Evolutionary conservation across 2,797 vertebrate species (phyloP).

Genomic region (Mormyrus hasselquistii): DNA sequence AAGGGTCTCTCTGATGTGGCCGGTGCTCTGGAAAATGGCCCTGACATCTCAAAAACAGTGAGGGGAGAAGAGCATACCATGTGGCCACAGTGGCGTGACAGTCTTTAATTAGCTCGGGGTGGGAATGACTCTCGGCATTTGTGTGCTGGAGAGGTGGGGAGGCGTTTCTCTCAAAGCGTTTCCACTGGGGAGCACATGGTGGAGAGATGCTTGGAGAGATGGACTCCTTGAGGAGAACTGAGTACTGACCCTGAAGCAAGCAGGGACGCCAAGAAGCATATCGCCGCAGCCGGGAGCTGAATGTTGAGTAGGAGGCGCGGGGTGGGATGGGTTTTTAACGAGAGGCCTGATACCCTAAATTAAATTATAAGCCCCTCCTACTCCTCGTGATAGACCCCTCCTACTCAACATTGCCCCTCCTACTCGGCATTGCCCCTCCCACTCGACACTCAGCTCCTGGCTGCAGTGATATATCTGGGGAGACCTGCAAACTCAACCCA

Average conservation of each 20-base stretch:
- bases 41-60: slow-evolving; percentile 29
- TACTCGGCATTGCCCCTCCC: not conserved
- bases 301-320: not conserved
- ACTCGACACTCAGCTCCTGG: not conserved
- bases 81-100: not conserved
- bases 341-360: not conserved
- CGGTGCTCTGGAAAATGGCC: not conserved
- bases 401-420: not conserved
- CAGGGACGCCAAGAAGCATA: not conserved
- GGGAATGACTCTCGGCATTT: not conserved
- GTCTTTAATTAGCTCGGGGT: not conserved
- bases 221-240: not conserved
- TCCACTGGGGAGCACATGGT: not conserved
- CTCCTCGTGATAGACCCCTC: not conserved
- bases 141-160: not conserved
- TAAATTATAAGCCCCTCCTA: not conserved
- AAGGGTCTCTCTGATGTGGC: slow-evolving; percentile 36
- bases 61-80: slow-evolving; percentile 22
- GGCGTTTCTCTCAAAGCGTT: not conserved
- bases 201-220: not conserved
- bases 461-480: not conserved
- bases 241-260: not conserved
- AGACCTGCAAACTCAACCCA: not conserved
- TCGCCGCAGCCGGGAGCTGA: not conserved
- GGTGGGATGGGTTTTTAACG: not conserved